phyloP scores from a whole-genome alignment of 2,797 vertebrate genomes.

The Acipenser oxyrinchus region DNA sequence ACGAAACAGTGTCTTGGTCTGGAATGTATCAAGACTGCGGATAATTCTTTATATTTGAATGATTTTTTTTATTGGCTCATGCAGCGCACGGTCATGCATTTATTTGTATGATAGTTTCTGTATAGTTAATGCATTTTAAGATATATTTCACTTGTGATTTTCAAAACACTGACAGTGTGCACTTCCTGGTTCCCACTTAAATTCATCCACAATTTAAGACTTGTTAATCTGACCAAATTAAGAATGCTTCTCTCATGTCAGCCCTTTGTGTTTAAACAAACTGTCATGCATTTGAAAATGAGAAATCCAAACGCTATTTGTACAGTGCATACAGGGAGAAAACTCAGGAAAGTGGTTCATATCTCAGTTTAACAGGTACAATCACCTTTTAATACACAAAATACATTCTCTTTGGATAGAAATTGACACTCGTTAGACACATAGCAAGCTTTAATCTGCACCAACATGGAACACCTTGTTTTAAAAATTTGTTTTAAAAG shows the following conservation, averaged over 20 bases:
- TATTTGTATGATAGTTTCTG: background rate
- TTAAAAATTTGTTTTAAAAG: no score
- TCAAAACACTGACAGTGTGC: background rate
- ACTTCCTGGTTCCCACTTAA: slow-evolving; percentile 10
- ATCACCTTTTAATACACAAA: no score
- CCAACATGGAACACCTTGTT: no score
- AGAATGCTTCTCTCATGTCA: slow-evolving; percentile 10
- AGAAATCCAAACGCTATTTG: background rate
- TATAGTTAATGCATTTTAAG: background rate
- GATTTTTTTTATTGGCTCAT: slow-evolving; percentile 27
- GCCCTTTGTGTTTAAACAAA: slow-evolving; percentile 16
- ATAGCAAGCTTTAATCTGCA: no score
- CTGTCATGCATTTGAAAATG: background rate
- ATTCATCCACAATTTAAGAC: slow-evolving; percentile 12
- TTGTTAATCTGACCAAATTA: slow-evolving; percentile 5
- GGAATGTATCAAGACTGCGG: slow-evolving; percentile 30
- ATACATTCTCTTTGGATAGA: no score
- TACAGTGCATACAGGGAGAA: background rate
- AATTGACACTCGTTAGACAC: no score
- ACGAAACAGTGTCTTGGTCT: slow-evolving; percentile 33
- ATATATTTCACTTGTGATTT: slow-evolving; percentile 25
- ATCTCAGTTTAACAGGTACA: background rate
- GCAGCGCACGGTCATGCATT: slow-evolving; percentile 43
- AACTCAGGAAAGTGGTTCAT: no score
- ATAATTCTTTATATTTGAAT: background rate